Conservation (phyloP, 1,140 invertebrate species). For the Chelonus insularis region DNA sequence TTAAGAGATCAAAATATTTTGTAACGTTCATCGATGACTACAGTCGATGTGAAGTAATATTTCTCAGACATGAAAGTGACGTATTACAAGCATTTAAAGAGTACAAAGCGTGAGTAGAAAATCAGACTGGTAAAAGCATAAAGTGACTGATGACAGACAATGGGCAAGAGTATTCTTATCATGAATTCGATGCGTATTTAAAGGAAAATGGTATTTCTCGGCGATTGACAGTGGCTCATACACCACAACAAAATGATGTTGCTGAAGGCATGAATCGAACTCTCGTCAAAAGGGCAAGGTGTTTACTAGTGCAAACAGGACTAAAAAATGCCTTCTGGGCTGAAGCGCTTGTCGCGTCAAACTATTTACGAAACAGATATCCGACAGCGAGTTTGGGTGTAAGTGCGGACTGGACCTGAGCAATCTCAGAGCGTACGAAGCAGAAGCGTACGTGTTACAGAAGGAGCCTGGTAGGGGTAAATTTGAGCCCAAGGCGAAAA, state of each 20-base stretch:
- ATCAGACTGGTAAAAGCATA: not conserved
- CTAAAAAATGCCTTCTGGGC: not conserved
- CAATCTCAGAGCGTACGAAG: not conserved
- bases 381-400: not conserved
- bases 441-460: no score
- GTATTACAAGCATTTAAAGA: not conserved
- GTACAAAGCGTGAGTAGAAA: not conserved
- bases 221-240: not conserved
- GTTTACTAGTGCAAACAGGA: not conserved
- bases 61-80: not conserved
- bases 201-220: not conserved
- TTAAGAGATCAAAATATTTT: not conserved
- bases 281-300: not conserved
- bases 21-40: slow-evolving; percentile 6
- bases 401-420: not conserved
- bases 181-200: not conserved
- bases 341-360: not conserved
- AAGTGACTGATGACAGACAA: not conserved
- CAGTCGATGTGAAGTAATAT: not conserved
- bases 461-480: no score
- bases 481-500: no score
- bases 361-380: slow-evolving; percentile 1
- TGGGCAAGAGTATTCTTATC: not conserved
- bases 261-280: not conserved
- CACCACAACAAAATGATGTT: not conserved